Conservation (phyloP, 2,888 invertebrate species). For the Rhorus exstirpatorius region DNA sequence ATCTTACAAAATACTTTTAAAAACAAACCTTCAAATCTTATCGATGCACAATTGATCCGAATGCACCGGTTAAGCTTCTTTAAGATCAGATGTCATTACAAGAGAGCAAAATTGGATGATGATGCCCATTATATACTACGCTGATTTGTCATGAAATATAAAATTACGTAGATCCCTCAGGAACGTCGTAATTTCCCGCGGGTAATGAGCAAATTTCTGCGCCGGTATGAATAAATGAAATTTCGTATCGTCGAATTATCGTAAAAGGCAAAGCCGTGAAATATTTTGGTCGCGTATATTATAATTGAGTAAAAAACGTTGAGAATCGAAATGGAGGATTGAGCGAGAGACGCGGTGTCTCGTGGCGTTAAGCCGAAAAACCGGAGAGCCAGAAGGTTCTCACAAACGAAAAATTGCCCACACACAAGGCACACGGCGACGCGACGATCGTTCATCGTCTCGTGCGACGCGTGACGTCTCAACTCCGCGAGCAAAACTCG, state of each 20-base stretch:
- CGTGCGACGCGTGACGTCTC: conserved; percentile 65
- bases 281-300: conserved; percentile 50
- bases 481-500: conserved; percentile 49
- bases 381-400: conserved; percentile 12
- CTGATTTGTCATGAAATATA: too few species aligned
- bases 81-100: too few species aligned
- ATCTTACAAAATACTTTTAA: too few species aligned
- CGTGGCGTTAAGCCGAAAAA: neutral
- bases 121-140: too few species aligned
- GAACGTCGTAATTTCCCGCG: conserved; percentile 13
- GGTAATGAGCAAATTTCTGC: conserved; percentile 8
- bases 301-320: conserved; percentile 26
- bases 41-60: too few species aligned
- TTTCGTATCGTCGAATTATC: neutral
- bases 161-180: too few species aligned
- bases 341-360: neutral
- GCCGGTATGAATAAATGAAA: neutral
- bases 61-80: too few species aligned
- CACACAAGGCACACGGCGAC: conserved; percentile 7
- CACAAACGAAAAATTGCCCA: conserved; percentile 40
- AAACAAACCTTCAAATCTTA: too few species aligned
- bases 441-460: conserved; percentile 64
- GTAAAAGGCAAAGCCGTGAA: conserved; percentile 10
- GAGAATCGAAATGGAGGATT: neutral
- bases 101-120: too few species aligned